phyloP scores from a whole-genome alignment of 2,888 invertebrate genomes.

The Celastrina argiolus region DNA sequence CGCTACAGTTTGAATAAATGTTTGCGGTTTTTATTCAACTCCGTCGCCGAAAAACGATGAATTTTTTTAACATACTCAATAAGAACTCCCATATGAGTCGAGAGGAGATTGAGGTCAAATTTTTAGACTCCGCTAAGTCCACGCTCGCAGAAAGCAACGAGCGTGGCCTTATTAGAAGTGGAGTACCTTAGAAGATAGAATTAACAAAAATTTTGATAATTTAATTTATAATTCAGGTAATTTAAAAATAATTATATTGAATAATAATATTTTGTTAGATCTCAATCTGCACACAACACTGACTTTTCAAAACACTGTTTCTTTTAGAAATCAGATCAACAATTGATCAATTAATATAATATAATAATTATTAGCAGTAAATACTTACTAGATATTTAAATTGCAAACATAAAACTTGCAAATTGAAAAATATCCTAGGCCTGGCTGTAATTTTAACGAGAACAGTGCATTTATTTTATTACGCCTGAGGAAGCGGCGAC shows the following conservation, averaged over 20 bases:
- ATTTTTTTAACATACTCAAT: slow-evolving; percentile 21
- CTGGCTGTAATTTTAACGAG: slow-evolving; percentile 22
- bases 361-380: too few species aligned
- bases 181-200: too few species aligned
- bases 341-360: too few species aligned
- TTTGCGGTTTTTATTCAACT: slow-evolving; percentile 30
- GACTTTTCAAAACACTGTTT: too few species aligned
- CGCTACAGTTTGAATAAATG: slow-evolving; percentile 29
- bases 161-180: not conserved
- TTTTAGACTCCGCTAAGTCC: not conserved
- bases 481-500: slow-evolving; percentile 27
- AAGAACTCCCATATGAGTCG: slow-evolving; percentile 9
- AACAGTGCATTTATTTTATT: slow-evolving; percentile 25
- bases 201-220: too few species aligned
- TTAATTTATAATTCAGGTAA: too few species aligned
- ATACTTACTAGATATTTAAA: too few species aligned
- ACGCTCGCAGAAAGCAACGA: not conserved
- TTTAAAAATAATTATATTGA: too few species aligned
- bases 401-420: not conserved
- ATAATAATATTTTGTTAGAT: too few species aligned
- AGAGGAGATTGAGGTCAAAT: slow-evolving; percentile 21
- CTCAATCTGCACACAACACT: too few species aligned
- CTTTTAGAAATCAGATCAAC: too few species aligned
- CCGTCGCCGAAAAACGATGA: slow-evolving; percentile 23
- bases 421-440: slow-evolving; percentile 16